Conservation (phyloP, 2,113 vertebrate species). For the Entelurus aequoreus region DNA sequence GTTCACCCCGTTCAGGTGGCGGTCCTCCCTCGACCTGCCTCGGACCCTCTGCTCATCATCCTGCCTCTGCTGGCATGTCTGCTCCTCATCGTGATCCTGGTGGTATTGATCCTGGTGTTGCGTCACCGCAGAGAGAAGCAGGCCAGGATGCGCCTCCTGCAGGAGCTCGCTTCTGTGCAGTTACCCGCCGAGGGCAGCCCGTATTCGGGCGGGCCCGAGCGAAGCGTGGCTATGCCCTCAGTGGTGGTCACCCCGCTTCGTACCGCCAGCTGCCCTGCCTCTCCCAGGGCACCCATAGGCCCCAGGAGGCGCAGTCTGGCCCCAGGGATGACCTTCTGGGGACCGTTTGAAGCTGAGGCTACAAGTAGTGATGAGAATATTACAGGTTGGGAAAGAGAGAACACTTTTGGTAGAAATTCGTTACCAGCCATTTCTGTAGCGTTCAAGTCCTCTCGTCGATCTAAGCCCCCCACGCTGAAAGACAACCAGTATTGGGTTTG, state of each 20-base stretch:
- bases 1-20: constrained; percentile 38
- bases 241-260: constrained; percentile 80
- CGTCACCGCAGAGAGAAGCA: constrained; percentile 73
- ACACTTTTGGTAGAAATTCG: neutral
- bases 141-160: constrained; percentile 53
- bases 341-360: constrained; percentile 66
- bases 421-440: constrained; percentile 11
- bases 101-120: constrained; percentile 71
- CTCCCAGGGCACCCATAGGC: constrained; percentile 39
- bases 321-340: constrained; percentile 61
- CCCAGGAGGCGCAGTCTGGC: constrained; percentile 44
- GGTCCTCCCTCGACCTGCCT: constrained; percentile 57
- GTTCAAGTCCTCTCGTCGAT: constrained; percentile 22
- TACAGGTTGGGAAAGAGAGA: constrained; percentile 12
- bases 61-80: constrained; percentile 72
- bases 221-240: constrained; percentile 69
- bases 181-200: constrained; percentile 38
- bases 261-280: constrained; percentile 41
- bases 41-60: constrained; percentile 70
- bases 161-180: constrained; percentile 49
- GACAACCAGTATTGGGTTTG: constrained; percentile 84
- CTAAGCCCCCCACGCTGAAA: constrained; percentile 66
- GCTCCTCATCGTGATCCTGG: constrained; percentile 66
- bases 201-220: constrained; percentile 57
- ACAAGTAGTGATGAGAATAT: constrained; percentile 1